A percentile compares a stretch with the other conserved stretches of the same genome.
These are phyloP conservation scores for Aleiodes leptofemur DNA, from an alignment of 2,888 invertebrate genomes.

Conservation along the genomic window DNA sequence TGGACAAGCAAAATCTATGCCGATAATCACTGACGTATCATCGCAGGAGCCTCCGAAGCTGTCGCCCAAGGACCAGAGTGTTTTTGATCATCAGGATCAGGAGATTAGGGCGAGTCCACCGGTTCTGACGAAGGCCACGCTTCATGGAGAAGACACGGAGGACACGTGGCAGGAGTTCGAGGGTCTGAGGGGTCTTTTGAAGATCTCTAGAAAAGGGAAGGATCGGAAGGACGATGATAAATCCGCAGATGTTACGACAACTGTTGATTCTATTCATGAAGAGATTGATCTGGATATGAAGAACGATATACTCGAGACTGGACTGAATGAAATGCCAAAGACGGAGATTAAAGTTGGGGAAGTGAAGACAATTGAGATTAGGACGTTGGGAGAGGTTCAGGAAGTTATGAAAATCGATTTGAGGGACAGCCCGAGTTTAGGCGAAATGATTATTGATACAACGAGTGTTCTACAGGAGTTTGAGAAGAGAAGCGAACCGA, in stretches of 20 bases:
- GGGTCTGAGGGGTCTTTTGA: constrained; percentile 36
- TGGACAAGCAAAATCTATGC: constrained; percentile 30
- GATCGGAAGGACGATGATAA: neutral
- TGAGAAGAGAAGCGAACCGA: constrained; percentile 1
- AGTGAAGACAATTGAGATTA: neutral
- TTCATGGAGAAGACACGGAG: constrained; percentile 50
- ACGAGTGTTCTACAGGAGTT: constrained; percentile 20
- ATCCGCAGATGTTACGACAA: constrained; percentile 31
- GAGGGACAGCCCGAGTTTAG: constrained; percentile 40
- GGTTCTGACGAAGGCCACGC: constrained; percentile 58
- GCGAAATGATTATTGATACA: constrained; percentile 38
- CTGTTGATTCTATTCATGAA: constrained; percentile 25
- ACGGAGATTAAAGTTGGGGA: neutral
- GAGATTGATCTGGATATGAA: constrained; percentile 22
- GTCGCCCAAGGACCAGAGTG: constrained; percentile 54
- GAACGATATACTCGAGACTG: constrained; percentile 10
- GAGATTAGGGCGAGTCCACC: constrained; percentile 62
- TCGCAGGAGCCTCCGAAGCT: constrained; percentile 64
- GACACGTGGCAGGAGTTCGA: constrained; percentile 36
- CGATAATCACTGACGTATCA: constrained; percentile 45
- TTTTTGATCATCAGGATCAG: neutral
- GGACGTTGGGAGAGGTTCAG: neutral
- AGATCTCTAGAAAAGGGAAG: constrained; percentile 16
- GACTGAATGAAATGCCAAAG: neutral
- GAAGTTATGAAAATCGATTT: constrained; percentile 37